A percentile compares a stretch with the other conserved stretches of the same genome.
Evolutionary conservation across 1,140 invertebrate species (phyloP).

Genomic region (Reticulitermes speratus): DNA sequence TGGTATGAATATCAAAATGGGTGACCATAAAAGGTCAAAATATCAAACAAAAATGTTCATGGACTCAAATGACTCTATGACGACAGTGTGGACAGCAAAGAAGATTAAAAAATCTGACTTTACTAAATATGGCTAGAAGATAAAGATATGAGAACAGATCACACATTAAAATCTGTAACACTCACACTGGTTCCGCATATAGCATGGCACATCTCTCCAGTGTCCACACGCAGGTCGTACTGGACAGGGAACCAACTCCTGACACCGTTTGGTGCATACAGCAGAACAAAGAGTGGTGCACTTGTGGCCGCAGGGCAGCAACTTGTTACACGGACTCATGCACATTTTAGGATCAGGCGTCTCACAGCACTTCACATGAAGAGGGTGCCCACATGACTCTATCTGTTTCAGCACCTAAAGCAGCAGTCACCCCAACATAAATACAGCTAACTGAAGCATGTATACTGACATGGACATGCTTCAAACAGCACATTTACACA

Average conservation of each 20-base stretch:
- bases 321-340: conserved; percentile 43
- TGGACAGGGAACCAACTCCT: conserved; percentile 36
- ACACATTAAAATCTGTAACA: not conserved
- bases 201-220: conserved; percentile 47
- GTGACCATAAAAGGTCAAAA: too few species aligned
- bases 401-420: conserved; percentile 50
- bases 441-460: not conserved
- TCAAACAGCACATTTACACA: too few species aligned
- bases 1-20: too few species aligned
- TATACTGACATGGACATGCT: too few species aligned
- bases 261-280: conserved; percentile 46
- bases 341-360: conserved; percentile 42
- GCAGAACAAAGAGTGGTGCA: conserved; percentile 47
- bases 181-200: conserved; percentile 1
- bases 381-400: conserved; percentile 47
- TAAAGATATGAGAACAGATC: not conserved
- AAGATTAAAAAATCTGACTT: too few species aligned
- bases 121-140: too few species aligned
- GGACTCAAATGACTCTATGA: too few species aligned
- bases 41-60: too few species aligned
- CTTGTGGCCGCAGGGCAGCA: conserved; percentile 49
- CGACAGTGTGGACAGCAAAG: too few species aligned
- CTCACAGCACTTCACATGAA: conserved; percentile 44
- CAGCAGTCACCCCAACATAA: not conserved
- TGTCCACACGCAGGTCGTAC: conserved; percentile 49